Evolutionary conservation across 2,888 invertebrate genomes (phyloP).

Genomic region (Stictocephala bisonia): DNA sequence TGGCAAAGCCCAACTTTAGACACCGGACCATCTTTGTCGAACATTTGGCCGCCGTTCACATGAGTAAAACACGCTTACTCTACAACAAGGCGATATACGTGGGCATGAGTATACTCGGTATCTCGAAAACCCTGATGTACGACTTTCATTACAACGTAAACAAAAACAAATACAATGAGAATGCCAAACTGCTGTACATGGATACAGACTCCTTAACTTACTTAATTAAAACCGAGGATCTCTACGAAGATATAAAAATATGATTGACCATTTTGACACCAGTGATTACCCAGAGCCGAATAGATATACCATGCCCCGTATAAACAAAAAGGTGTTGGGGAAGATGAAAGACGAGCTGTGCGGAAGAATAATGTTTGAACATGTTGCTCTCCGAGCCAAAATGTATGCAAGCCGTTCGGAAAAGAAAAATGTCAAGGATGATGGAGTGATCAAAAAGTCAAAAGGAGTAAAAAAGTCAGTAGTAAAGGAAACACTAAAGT

Average conservation of each 20-base stretch:
- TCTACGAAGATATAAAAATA: constrained; percentile 24
- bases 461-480: background rate
- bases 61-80: background rate
- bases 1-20: constrained; percentile 15
- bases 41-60: constrained; percentile 26
- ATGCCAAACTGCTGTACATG: background rate
- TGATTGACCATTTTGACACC: constrained; percentile 35
- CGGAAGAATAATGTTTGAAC: constrained; percentile 17
- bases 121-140: constrained; percentile 38
- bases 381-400: constrained; percentile 2
- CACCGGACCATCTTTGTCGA: background rate
- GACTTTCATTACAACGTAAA: constrained; percentile 42
- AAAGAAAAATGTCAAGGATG: background rate
- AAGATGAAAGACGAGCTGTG: constrained; percentile 46
- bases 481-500: background rate
- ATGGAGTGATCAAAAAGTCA: background rate
- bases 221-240: constrained; percentile 34
- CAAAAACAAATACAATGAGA: background rate
- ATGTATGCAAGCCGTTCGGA: constrained; percentile 28
- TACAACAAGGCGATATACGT: constrained; percentile 30
- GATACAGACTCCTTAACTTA: constrained; percentile 31
- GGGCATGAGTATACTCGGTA: constrained; percentile 36
- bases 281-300: constrained; percentile 26
- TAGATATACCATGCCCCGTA: background rate
- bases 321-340: constrained; percentile 40